phyloP scores from a whole-genome alignment of 1,140 invertebrate genomes.

The Drosophila navojoa region DNA sequence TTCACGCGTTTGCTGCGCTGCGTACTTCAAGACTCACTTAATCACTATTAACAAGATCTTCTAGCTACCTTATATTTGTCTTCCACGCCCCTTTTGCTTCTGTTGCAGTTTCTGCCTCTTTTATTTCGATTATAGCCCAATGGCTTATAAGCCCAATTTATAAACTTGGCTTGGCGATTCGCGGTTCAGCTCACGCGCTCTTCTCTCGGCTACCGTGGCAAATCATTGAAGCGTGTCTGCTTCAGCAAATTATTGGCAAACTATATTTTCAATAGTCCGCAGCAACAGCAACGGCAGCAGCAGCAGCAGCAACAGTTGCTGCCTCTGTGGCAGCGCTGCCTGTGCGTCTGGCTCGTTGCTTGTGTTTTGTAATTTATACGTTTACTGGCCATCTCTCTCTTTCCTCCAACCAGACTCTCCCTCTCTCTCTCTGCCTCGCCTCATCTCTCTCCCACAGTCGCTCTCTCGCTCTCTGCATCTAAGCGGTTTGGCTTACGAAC shows the following conservation, averaged over 20 bases:
- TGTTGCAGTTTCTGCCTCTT: not conserved
- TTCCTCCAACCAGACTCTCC: conserved; percentile 14
- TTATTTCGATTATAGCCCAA: not conserved
- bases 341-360: conserved; percentile 25
- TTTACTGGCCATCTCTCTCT: conserved; percentile 48
- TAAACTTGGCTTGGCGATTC: conserved; percentile 18
- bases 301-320: conserved; percentile 10
- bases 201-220: conserved; percentile 42
- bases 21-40: not conserved
- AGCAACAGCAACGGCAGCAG: conserved; percentile 14
- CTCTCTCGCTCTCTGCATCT: conserved; percentile 3
- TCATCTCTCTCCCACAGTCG: conserved; percentile 1
- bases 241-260: conserved; percentile 73
- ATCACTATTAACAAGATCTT: not conserved
- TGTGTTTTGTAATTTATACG: conserved; percentile 44
- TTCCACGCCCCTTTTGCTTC: conserved; percentile 6
- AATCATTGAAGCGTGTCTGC: conserved; percentile 75
- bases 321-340: conserved; percentile 1
- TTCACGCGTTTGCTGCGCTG: not conserved
- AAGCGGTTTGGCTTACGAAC: conserved; percentile 25
- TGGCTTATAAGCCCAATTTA: conserved; percentile 10
- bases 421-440: conserved; percentile 8
- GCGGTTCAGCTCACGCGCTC: conserved; percentile 37
- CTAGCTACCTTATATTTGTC: not conserved
- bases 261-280: conserved; percentile 42